Evolutionary conservation across 2,888 invertebrate genomes (phyloP).

Genomic region (Lysandra coridon): DNA sequence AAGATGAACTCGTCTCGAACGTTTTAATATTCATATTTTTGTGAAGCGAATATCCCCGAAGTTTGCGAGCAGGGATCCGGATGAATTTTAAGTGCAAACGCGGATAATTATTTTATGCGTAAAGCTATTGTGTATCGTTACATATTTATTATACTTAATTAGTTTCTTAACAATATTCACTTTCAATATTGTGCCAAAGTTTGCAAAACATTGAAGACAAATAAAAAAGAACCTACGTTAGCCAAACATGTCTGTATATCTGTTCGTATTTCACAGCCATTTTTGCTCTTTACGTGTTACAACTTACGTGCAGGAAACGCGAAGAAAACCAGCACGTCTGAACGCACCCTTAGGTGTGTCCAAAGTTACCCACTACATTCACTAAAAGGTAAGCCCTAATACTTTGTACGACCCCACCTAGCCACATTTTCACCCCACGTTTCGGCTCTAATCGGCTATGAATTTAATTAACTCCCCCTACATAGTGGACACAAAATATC

Average conservation of each 20-base stretch:
- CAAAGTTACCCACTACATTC: too few relatives aligned
- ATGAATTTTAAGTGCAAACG: not conserved
- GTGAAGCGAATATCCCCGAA: not conserved
- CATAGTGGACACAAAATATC: slow-evolving; percentile 3
- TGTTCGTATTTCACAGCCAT: too few relatives aligned
- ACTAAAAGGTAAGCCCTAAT: not conserved
- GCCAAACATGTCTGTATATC: too few relatives aligned
- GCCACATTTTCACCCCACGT: not conserved
- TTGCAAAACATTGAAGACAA: not conserved
- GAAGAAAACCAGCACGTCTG: too few relatives aligned
- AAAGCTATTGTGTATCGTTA: not conserved
- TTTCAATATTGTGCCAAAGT: too few relatives aligned
- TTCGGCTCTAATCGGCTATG: not conserved
- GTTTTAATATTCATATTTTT: slow-evolving; percentile 29
- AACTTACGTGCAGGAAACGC: too few relatives aligned
- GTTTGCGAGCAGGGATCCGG: not conserved
- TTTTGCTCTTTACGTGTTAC: too few relatives aligned
- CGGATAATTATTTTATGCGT: not conserved
- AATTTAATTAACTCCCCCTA: not conserved
- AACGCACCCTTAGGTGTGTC: too few relatives aligned
- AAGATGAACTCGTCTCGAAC: slow-evolving; percentile 28
- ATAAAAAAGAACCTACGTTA: not conserved
- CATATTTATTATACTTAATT: not conserved
- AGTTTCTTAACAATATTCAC: too few relatives aligned
- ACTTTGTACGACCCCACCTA: not conserved